Evolutionary conservation across 35 echinoderm and acorn worm genomes (phyloP).

Genomic region (Acanthaster planci): DNA sequence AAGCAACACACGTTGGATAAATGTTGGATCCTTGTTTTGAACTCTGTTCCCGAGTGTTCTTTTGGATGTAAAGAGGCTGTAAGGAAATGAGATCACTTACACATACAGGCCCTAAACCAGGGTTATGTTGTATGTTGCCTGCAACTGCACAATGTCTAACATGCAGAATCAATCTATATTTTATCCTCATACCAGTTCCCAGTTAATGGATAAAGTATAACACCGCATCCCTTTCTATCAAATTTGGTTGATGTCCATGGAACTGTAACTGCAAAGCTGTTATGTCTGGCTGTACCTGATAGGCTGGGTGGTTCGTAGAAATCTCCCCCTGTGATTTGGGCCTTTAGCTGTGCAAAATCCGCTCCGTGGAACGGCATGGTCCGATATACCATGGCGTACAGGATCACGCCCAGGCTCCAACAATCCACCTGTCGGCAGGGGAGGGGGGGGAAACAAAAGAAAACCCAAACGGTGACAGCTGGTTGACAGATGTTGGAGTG

Average conservation of each 20-base stretch:
- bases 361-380: slow-evolving; percentile 90
- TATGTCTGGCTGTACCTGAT: slow-evolving; percentile 38
- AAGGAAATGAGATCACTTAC: no score
- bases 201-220: background rate
- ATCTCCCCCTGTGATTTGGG: slow-evolving; percentile 71
- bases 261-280: background rate
- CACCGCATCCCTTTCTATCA: background rate
- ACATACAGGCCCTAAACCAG: no score
- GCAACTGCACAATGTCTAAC: no score
- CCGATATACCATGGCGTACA: slow-evolving; percentile 92
- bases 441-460: background rate
- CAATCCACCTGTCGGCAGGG: slow-evolving; percentile 82
- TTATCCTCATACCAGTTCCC: background rate
- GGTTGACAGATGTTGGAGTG: no score
- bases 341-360: slow-evolving; percentile 61
- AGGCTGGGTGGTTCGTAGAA: slow-evolving; percentile 66
- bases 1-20: no score
- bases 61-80: no score
- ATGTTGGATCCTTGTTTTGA: no score
- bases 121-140: no score
- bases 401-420: slow-evolving; percentile 96
- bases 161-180: background rate
- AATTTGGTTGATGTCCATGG: background rate
- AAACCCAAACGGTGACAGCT: background rate
- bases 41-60: no score